These are phyloP conservation scores for Taurulus bubalis DNA, from an alignment of 2,113 vertebrate species.

Conservation along the genomic window DNA sequence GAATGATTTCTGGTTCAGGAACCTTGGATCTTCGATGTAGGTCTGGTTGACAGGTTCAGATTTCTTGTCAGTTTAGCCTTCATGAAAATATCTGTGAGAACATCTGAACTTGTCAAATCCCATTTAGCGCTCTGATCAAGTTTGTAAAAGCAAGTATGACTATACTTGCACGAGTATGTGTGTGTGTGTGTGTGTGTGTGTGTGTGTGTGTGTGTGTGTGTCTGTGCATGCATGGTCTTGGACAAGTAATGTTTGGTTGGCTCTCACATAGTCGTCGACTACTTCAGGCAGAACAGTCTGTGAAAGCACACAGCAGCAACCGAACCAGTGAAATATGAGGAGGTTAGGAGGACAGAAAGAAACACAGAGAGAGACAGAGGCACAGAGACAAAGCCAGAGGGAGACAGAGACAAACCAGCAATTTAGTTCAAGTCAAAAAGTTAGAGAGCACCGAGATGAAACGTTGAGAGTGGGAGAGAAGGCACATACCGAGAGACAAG, in stretches of 20 bases:
- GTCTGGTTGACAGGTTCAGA: slow-evolving; percentile 10
- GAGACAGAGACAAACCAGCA: slow-evolving; percentile 26
- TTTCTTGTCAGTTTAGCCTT: not conserved
- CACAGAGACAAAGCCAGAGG: slow-evolving; percentile 18
- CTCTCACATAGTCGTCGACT: not conserved
- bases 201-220: slow-evolving; percentile 9
- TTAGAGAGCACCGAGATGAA: slow-evolving; percentile 13
- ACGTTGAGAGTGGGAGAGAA: not conserved
- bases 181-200: slow-evolving; percentile 16
- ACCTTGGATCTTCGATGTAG: not conserved
- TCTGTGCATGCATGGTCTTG: slow-evolving; percentile 6
- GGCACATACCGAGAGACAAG: slow-evolving; percentile 1
- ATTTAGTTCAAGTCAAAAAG: slow-evolving; percentile 3
- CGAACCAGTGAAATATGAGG: slow-evolving; percentile 3
- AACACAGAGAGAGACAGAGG: not conserved
- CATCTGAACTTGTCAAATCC: slow-evolving; percentile 11
- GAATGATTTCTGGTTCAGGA: slow-evolving; percentile 16
- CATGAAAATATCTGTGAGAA: slow-evolving; percentile 25
- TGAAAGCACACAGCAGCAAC: not conserved
- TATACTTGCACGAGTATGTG: not conserved
- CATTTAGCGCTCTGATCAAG: slow-evolving; percentile 5
- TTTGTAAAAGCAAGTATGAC: slow-evolving; percentile 22
- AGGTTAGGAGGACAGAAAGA: not conserved
- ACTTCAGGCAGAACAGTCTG: slow-evolving; percentile 14
- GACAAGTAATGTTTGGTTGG: slow-evolving; percentile 1